phyloP scores from a whole-genome alignment of 2,113 vertebrate species.

The Gambusia affinis region DNA sequence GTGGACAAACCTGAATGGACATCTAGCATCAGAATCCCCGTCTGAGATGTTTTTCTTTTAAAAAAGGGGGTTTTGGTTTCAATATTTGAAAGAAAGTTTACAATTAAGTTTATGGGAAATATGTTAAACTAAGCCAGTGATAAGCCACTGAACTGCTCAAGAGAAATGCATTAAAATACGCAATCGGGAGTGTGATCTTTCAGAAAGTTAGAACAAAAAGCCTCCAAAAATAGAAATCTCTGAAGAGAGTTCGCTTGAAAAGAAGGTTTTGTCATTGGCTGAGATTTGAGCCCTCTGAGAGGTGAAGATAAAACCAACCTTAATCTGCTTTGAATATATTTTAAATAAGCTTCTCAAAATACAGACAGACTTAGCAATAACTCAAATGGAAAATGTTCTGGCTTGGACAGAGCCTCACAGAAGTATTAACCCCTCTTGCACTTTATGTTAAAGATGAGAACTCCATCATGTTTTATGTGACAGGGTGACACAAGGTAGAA shows the following conservation, averaged over 20 bases:
- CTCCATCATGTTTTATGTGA: neutral
- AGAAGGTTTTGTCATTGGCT: conserved; percentile 30
- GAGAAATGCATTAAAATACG: neutral
- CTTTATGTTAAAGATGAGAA: neutral
- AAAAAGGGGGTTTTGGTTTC: neutral
- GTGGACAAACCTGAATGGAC: neutral
- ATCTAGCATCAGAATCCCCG: neutral
- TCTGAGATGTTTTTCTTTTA: neutral
- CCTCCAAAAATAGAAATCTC: conserved; percentile 55
- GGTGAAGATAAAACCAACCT: conserved; percentile 46
- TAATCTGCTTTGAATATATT: conserved; percentile 43
- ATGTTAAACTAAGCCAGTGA: neutral
- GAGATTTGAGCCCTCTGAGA: conserved; percentile 52
- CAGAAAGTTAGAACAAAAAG: conserved; percentile 11
- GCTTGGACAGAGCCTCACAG: neutral
- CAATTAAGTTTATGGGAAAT: too few relatives aligned
- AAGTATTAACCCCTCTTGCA: neutral
- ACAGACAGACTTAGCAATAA: conserved; percentile 7
- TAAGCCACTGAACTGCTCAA: neutral
- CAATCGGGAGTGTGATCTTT: conserved; percentile 18
- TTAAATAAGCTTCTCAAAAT: conserved; percentile 30
- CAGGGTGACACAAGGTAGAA: too few relatives aligned
- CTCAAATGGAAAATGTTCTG: neutral
- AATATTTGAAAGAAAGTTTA: neutral
- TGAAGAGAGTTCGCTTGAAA: conserved; percentile 50